These are phyloP conservation scores for Zhengitettix transpicula DNA, from an alignment of 2,888 invertebrate species.

Conservation along the genomic window DNA sequence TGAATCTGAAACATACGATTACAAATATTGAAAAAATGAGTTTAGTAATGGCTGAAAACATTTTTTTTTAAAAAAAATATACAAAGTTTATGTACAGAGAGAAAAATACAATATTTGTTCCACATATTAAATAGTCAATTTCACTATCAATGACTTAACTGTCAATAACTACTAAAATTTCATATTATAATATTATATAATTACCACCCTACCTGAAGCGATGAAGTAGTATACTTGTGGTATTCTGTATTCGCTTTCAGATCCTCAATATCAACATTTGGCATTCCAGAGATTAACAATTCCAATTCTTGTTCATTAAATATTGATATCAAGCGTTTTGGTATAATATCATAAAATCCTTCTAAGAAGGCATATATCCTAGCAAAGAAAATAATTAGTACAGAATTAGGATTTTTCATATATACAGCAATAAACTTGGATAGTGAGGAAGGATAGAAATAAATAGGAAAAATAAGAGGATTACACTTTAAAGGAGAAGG, in stretches of 20 bases:
- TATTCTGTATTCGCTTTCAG: constrained; percentile 76
- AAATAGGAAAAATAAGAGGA: too few relatives aligned
- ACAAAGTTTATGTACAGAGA: too few relatives aligned
- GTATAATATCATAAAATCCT: constrained; percentile 85
- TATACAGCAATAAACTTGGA: too few relatives aligned
- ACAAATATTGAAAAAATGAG: not conserved
- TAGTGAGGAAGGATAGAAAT: too few relatives aligned
- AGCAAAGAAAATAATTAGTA: constrained; percentile 15
- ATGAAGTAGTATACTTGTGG: constrained; percentile 72
- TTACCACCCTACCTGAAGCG: constrained; percentile 48
- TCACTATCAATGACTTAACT: not conserved
- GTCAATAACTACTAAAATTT: not conserved
- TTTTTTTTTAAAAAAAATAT: too few relatives aligned
- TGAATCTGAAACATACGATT: constrained; percentile 44
- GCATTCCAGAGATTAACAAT: constrained; percentile 71
- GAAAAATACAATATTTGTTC: too few relatives aligned
- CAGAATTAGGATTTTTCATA: too few relatives aligned
- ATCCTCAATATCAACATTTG: constrained; percentile 82
- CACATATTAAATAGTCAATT: not conserved
- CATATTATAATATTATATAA: not conserved
- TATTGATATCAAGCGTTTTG: constrained; percentile 74
- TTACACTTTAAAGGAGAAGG: too few relatives aligned
- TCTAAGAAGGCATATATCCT: constrained; percentile 67
- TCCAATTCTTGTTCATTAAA: constrained; percentile 88
- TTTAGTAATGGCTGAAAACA: not conserved